Base-by-base conservation (phyloP, 2,113 vertebrate genomes). In the Falcunculus frontatus region DNA sequence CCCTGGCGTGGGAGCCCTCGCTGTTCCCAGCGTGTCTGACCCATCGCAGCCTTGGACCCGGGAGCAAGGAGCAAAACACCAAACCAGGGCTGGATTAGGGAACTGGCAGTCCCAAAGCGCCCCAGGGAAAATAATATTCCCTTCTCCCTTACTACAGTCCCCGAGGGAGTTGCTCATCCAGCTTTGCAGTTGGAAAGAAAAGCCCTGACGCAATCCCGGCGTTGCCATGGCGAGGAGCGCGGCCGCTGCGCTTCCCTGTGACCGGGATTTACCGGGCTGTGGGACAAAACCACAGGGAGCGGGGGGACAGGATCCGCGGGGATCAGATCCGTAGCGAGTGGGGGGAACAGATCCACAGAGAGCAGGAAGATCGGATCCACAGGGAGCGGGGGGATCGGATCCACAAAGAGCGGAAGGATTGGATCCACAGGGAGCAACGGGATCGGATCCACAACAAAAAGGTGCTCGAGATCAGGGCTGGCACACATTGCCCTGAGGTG, bases 141-240 rank as follows among this genome's bases (percentile, higher is more conserved):
- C 50, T 77, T 69, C 80, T 73, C 67, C 60, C 67, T 68, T 46
- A 39, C 93, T 80, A 3, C 64, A 13, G 44, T 29, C 73, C 93
- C 89, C 11, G 27, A n/a, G 87, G 91, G 87, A 94, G 84, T 22
- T 78, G 89, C 84, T 94, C 49, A 57, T 65, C 89, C 95, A 90
- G 85, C 67, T 92, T 67, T 75, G 74, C 84, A 50, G 70, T 37
- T 35, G 47, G 49, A 26, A 70, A 79, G 80, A 70, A 69, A 60
- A 81, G 37, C 86, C 91, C 89, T 94, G 93, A 95, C 35, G 91
- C 93, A 94, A 90, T 75, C 52, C 2, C 19, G 30, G 11, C 1
- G 95, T 95, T 89, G 77, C 92, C 81, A 93, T 94, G 90, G 95
- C 50, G n/a, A 64, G 93, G 26, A 90, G 85, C 27, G 25, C 21